These are phyloP conservation scores for Brachionus calyciflorus DNA, from an alignment of 1,140 invertebrate genomes.

Conservation along the genomic window DNA sequence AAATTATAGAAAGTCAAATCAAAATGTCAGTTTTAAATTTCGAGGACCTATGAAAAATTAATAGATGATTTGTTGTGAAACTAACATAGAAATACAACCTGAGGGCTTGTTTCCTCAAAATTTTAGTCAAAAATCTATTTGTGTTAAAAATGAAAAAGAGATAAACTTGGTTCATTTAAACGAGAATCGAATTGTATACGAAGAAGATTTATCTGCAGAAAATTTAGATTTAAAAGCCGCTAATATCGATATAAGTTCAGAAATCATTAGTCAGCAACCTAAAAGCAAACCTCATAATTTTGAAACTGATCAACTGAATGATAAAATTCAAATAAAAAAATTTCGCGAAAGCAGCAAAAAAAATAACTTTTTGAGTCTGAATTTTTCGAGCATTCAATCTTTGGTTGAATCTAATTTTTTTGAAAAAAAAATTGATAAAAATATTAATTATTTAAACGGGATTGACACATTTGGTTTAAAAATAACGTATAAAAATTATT, in stretches of 20 bases:
- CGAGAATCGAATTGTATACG: neutral
- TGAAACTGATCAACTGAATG: neutral
- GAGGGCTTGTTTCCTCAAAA: neutral
- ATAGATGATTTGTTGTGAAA: constrained; percentile 1
- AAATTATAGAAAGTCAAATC: no score
- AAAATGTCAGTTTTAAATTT: no score
- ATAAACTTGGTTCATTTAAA: constrained; percentile 15
- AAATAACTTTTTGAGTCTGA: neutral
- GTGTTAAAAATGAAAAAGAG: neutral
- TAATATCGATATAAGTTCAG: no score
- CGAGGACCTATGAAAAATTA: no score
- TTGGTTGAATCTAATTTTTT: neutral
- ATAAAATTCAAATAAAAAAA: neutral
- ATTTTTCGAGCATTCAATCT: neutral
- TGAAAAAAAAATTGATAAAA: neutral
- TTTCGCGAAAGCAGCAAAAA: neutral
- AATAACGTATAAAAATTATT: neutral
- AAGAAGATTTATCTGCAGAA: no score
- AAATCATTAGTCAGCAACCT: no score
- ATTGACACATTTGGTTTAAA: neutral
- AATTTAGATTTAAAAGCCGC: neutral
- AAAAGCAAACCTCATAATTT: no score
- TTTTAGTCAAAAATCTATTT: neutral
- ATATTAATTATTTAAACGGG: neutral
- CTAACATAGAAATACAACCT: neutral